Conservation (phyloP, 2,113 vertebrate genomes). For the Psephotus haematonotus region DNA sequence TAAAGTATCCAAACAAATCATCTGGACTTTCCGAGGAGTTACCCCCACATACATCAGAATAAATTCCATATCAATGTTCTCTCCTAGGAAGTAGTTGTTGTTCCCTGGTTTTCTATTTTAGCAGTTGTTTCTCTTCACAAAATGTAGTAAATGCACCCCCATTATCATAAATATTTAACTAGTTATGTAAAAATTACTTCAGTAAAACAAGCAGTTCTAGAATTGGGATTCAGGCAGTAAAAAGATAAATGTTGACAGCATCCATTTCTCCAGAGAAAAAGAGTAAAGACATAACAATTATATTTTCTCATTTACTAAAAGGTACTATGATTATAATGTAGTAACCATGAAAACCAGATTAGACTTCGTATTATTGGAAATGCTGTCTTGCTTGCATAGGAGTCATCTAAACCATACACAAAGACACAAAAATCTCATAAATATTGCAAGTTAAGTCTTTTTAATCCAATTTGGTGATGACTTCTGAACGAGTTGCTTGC, state of each 20-base stretch:
- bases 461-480: background rate
- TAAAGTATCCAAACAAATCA: background rate
- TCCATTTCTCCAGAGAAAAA: background rate
- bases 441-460: background rate
- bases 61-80: background rate
- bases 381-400: background rate
- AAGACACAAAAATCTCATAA: background rate
- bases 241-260: background rate
- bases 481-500: background rate
- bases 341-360: slow-evolving; percentile 54
- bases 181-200: background rate
- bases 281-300: slow-evolving; percentile 33
- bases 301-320: slow-evolving; percentile 54
- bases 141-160: background rate
- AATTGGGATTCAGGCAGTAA: background rate
- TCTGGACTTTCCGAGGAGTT: background rate
- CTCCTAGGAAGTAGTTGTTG: background rate
- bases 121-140: background rate
- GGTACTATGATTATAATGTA: slow-evolving; percentile 44
- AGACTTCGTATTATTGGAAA: slow-evolving; percentile 52
- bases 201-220: background rate
- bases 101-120: background rate
- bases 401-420: background rate
- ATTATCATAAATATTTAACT: background rate
- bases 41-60: background rate